phyloP scores from a whole-genome alignment of 2,113 vertebrate genomes.

The Leptodactylus fuscus region DNA sequence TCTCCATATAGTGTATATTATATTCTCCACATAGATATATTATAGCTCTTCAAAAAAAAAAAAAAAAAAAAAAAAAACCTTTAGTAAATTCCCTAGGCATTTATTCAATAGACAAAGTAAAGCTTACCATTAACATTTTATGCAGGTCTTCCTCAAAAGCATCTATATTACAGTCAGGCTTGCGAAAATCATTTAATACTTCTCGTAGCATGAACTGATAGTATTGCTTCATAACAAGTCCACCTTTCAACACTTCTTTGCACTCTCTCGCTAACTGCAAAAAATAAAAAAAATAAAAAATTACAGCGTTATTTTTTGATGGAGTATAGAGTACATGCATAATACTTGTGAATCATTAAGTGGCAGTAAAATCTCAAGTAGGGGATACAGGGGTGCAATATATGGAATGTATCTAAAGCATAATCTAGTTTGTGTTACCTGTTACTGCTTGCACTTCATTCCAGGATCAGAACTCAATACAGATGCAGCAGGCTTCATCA shows the following conservation, averaged over 20 bases:
- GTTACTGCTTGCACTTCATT: too few relatives aligned
- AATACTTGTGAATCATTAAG: neutral
- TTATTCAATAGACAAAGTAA: constrained; percentile 63
- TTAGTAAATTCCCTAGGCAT: too few relatives aligned
- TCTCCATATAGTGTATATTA: too few relatives aligned
- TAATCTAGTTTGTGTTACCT: too few relatives aligned
- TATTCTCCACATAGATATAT: too few relatives aligned
- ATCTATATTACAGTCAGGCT: constrained; percentile 89
- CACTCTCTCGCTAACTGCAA: constrained; percentile 94
- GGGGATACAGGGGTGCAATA: too few relatives aligned
- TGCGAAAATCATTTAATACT: constrained; percentile 81
- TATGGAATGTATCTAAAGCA: too few relatives aligned
- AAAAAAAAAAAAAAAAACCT: too few relatives aligned
- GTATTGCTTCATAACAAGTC: constrained; percentile 98
- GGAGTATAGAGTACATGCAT: neutral
- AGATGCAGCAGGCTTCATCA: neutral
- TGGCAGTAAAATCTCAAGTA: too few relatives aligned
- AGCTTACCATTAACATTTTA: constrained; percentile 93
- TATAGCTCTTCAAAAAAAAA: too few relatives aligned
- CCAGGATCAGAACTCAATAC: too few relatives aligned
- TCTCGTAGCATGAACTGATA: constrained; percentile 95
- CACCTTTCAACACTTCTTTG: constrained; percentile 96
- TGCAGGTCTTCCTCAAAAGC: constrained; percentile 97
- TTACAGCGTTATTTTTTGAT: neutral
- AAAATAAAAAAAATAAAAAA: constrained; percentile 58